These are phyloP conservation scores for Murina feae DNA, from an alignment of 2,113 vertebrate genomes.

Conservation along the genomic window DNA sequence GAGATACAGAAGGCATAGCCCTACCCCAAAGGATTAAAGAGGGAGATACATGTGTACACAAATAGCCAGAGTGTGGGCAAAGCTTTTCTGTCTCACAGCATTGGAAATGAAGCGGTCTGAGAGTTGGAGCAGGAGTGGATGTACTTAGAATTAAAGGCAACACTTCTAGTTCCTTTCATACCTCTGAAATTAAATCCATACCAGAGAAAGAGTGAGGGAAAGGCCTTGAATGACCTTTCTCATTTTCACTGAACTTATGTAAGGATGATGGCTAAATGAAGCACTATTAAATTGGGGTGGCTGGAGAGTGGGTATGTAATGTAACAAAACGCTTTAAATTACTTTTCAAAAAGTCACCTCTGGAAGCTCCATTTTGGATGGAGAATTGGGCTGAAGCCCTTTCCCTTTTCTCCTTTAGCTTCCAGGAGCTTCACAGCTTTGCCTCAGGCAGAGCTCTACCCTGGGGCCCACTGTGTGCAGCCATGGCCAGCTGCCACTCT, in stretches of 20 bases:
- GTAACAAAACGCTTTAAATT: not conserved
- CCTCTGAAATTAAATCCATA: not conserved
- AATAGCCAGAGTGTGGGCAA: no score
- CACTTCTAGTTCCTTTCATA: not conserved
- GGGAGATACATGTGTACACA: no score
- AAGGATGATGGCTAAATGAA: not conserved
- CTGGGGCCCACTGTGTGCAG: constrained; percentile 61
- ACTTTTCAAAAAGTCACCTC: not conserved
- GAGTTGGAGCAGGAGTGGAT: not conserved
- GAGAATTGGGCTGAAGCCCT: not conserved
- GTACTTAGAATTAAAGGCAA: not conserved
- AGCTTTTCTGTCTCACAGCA: not conserved
- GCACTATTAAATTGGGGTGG: not conserved
- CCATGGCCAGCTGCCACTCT: constrained; percentile 78
- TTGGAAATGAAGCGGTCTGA: not conserved
- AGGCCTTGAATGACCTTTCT: not conserved
- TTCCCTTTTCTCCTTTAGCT: constrained; percentile 63
- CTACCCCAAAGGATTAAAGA: not conserved
- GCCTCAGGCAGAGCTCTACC: constrained; percentile 51
- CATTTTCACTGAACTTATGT: not conserved
- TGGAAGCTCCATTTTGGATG: not conserved
- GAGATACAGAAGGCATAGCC: not conserved
- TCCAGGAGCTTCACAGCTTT: constrained; percentile 74
- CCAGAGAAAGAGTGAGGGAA: not conserved
- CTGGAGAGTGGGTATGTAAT: not conserved